Evolutionary conservation across 2,888 invertebrate species (phyloP), one percentile per base, ranked within the genome.

Genomic region (Drosophila atripex): DNA sequence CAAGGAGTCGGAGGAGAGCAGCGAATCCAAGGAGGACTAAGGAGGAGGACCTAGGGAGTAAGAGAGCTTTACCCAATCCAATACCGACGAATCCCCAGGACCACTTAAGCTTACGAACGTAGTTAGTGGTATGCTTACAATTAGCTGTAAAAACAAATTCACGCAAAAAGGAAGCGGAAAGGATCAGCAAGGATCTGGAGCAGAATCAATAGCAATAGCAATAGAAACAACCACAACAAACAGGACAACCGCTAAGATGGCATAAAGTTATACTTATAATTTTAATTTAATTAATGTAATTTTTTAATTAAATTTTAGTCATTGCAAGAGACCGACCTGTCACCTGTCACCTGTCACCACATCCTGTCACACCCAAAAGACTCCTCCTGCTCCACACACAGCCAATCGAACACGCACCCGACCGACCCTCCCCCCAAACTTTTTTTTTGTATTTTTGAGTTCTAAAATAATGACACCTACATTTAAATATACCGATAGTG

Each of bases 1-100:
- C 54, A 82, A 88, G 64, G 88, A 89, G 71, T 89, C 90, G 49
- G 88, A 89, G 78, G 88, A 90, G 71, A 90, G 88, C 68, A 77
- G 83, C 58, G 89, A 89, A 77, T 87, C 89, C 59, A 86, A 86
- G 71, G 88, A 90, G 75, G 79, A 78, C 54, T 68, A 66, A 52
- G 30, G 56, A 65, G 43, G 16, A 49, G 5, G 30, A 28, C 7
- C 32, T 35, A 35, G 35, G 35, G 35, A 63, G 63, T 66, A 43
- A 63, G 35, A 35, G 64, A 64, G 64, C 64, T 64, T 64, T 64
- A 64, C 68, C 25, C 32, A 8, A 23, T 16, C 58, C 25, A 46
- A 28, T 5, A 9, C 60, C n/a, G 21, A 46, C 12, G 52, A 46
- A 21, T 28, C 49, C 39, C 39, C 46, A 55, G 23, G 12, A 35